phyloP scores from a whole-genome alignment of 2,113 vertebrate species.

The Hydrolagus affinis region DNA sequence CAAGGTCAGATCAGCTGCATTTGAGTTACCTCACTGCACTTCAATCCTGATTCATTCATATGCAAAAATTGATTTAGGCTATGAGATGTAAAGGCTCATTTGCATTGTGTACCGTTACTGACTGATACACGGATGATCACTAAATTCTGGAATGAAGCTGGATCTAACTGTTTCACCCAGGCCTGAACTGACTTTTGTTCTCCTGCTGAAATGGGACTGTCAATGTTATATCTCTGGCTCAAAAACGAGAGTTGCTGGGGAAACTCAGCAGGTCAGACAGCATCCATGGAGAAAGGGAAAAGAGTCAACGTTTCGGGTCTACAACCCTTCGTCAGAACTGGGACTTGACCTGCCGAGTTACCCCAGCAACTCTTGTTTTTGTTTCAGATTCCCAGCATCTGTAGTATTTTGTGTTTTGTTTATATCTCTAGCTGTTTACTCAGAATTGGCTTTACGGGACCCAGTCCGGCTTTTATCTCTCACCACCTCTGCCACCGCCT shows the following conservation, averaged over 20 bases:
- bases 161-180: background rate
- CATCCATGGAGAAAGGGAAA: too few species aligned
- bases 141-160: background rate
- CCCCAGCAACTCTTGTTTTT: too few species aligned
- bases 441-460: background rate
- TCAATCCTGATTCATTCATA: background rate
- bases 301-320: too few species aligned
- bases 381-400: too few species aligned
- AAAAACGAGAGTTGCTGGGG: too few species aligned
- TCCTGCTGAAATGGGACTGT: background rate
- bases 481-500: too few species aligned
- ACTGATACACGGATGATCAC: background rate
- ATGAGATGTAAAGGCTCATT: background rate
- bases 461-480: too few species aligned
- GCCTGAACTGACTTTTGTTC: background rate
- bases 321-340: too few species aligned
- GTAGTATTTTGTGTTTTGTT: too few species aligned
- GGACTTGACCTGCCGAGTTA: too few species aligned
- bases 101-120: background rate
- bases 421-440: too few species aligned
- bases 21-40: background rate
- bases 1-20: slow-evolving; percentile 4
- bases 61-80: background rate
- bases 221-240: background rate
- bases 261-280: too few species aligned